A percentile compares a stretch with the other conserved stretches of the same genome.
These are phyloP conservation scores for Bubo blakistoni DNA, from an alignment of 2,113 vertebrate species.

Conservation along the genomic window DNA sequence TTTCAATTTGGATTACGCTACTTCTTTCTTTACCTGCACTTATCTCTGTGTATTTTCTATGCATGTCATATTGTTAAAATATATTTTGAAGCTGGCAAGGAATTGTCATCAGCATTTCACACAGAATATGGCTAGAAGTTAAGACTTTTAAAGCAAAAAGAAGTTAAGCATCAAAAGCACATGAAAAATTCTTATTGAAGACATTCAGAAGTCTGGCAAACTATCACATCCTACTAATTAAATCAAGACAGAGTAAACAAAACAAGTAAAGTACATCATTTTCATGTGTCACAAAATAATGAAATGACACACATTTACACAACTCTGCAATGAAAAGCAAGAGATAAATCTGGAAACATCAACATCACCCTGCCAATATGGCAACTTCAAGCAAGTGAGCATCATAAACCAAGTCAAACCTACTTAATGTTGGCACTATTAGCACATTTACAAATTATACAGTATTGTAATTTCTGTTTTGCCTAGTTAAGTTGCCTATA, in stretches of 20 bases:
- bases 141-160: slow-evolving; percentile 1
- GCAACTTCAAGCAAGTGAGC: slow-evolving; percentile 47
- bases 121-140: neutral
- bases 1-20: neutral
- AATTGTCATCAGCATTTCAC: slow-evolving; percentile 17
- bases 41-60: neutral
- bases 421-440: slow-evolving; percentile 7
- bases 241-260: slow-evolving; percentile 71
- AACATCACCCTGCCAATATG: slow-evolving; percentile 14
- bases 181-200: neutral
- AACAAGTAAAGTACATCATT: slow-evolving; percentile 69
- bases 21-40: slow-evolving; percentile 14
- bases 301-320: slow-evolving; percentile 72
- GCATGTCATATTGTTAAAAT: neutral
- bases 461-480: neutral
- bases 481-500: neutral
- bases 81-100: neutral
- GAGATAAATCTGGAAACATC: slow-evolving; percentile 58
- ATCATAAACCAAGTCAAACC: slow-evolving; percentile 10
- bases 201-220: slow-evolving; percentile 42
- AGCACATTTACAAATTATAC: neutral
- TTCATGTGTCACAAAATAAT: slow-evolving; percentile 70
- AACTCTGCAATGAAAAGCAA: slow-evolving; percentile 69
- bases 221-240: slow-evolving; percentile 12
- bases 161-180: slow-evolving; percentile 30